Conservation (phyloP, 2,113 vertebrate species). For the Aix galericulata region DNA sequence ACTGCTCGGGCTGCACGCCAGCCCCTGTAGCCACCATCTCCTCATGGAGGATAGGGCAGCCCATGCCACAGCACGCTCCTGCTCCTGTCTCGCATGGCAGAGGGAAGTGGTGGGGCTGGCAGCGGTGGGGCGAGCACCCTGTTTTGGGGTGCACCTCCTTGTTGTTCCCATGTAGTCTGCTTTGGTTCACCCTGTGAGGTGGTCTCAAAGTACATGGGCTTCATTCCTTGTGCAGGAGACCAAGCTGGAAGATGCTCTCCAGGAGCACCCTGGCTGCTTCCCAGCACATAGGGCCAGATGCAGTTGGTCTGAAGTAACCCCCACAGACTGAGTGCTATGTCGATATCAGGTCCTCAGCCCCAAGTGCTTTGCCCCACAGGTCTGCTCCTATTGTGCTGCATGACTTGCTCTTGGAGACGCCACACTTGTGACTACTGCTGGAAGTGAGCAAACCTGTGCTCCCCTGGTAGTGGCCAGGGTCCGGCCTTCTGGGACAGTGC, state of each 20-base stretch:
- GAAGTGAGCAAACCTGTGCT: background rate
- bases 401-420: background rate
- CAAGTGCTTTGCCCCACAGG: accelerated
- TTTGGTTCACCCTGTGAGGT: background rate
- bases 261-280: background rate
- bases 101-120: background rate
- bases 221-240: background rate
- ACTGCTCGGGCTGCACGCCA: background rate
- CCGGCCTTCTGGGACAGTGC: background rate
- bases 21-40: accelerated
- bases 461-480: background rate
- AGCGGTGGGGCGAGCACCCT: accelerated
- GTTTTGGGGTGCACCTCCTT: background rate
- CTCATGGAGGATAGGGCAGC: background rate
- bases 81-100: background rate
- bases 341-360: background rate
- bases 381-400: background rate
- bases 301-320: background rate
- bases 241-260: background rate
- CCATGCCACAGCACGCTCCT: background rate
- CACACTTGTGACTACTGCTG: background rate
- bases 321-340: background rate
- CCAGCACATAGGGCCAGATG: background rate
- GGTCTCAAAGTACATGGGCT: background rate
- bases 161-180: too few species aligned